Evolutionary conservation across 1,140 invertebrate species (phyloP).

Genomic region (Druon quercuslanigerum): DNA sequence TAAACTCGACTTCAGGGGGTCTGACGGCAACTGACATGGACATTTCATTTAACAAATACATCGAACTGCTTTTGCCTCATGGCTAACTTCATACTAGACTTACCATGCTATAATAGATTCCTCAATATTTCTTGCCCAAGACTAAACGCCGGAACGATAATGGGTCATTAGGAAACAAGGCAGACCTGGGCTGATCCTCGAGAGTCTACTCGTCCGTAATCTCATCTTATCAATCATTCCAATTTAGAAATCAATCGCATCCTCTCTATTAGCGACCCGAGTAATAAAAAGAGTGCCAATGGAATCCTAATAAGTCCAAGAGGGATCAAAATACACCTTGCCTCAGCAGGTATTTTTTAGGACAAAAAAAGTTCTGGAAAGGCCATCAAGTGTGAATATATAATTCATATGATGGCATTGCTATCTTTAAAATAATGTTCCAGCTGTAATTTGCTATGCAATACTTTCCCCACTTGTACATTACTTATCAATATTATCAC

Average conservation of each 20-base stretch:
- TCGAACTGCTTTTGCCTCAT: constrained; percentile 40
- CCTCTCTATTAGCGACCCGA: not conserved
- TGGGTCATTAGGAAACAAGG: constrained; percentile 21
- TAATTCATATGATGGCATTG: no score
- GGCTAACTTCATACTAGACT: not conserved
- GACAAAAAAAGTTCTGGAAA: no score
- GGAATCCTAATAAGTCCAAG: not conserved
- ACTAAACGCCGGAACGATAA: constrained; percentile 20
- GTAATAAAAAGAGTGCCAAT: not conserved
- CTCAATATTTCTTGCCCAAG: not conserved
- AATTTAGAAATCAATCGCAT: constrained; percentile 42
- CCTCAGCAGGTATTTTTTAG: no score
- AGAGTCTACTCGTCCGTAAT: constrained; percentile 18
- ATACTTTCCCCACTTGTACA: no score
- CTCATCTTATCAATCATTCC: constrained; percentile 20
- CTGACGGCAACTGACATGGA: constrained; percentile 52
- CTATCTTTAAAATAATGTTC: no score
- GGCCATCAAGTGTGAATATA: no score
- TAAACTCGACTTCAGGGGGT: constrained; percentile 52
- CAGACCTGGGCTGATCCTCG: constrained; percentile 43
- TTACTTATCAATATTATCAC: no score
- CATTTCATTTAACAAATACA: constrained; percentile 59
- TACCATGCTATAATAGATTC: constrained; percentile 10
- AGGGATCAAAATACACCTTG: no score
- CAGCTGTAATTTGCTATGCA: no score